These are phyloP conservation scores for Rhopilema esculentum DNA, from an alignment of 30 jellyfish, hydroid and myxozoan species.

Conservation along the genomic window DNA sequence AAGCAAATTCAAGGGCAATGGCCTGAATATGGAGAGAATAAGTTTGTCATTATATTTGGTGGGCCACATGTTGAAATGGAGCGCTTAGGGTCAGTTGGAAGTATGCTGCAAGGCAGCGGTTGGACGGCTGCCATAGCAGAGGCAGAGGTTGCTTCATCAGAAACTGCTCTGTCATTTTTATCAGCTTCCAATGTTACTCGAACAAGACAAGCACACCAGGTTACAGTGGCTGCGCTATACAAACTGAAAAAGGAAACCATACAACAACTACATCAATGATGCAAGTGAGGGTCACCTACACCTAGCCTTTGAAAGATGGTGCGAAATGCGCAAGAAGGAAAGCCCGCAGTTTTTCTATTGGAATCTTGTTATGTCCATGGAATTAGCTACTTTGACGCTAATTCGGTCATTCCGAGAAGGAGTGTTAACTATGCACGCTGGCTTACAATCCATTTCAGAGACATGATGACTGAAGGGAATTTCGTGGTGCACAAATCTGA, in stretches of 20 bases:
- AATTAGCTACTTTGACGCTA: not conserved
- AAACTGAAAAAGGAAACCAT: slow-evolving; percentile 24
- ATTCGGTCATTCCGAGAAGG: slow-evolving; percentile 20
- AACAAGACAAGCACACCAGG: slow-evolving; percentile 66
- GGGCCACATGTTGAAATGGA: slow-evolving; percentile 68
- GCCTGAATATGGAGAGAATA: slow-evolving; percentile 48
- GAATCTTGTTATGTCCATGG: slow-evolving; percentile 7
- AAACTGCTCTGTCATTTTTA: slow-evolving; percentile 65
- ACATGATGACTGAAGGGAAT: slow-evolving; percentile 18
- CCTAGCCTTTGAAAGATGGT: slow-evolving; percentile 20
- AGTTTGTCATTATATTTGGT: slow-evolving; percentile 58
- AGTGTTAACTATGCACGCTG: slow-evolving; percentile 40
- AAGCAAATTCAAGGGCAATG: slow-evolving; percentile 60
- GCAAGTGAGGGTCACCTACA: not conserved
- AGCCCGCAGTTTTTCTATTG: slow-evolving; percentile 10
- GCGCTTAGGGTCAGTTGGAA: slow-evolving; percentile 33
- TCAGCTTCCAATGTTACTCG: slow-evolving; percentile 60
- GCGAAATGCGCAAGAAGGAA: slow-evolving; percentile 17
- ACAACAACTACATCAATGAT: slow-evolving; percentile 6
- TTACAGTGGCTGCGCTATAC: slow-evolving; percentile 37
- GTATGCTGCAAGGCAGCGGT: slow-evolving; percentile 57
- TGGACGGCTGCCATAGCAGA: slow-evolving; percentile 41
- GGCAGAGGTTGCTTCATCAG: slow-evolving; percentile 58
- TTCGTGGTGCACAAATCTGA: slow-evolving; percentile 32
- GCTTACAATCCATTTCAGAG: slow-evolving; percentile 34